Conservation (phyloP, 2,888 invertebrate genomes). For the Himalopsyche anomala region DNA sequence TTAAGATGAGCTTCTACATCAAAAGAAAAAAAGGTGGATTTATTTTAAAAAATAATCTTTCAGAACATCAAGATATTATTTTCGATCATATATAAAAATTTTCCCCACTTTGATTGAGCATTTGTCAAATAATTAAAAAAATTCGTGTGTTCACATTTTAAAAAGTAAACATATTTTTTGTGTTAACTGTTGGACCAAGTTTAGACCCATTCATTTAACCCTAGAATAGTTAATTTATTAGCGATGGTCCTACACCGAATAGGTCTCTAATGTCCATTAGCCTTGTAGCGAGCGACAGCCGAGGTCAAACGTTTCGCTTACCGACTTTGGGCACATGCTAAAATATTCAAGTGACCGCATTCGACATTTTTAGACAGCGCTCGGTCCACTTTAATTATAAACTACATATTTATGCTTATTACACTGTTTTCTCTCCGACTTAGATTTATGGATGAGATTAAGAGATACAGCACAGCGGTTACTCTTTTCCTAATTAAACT, state of each 20-base stretch:
- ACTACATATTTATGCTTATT: too few species aligned
- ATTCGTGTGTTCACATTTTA: background rate
- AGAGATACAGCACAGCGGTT: too few species aligned
- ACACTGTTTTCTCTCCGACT: too few species aligned
- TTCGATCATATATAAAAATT: background rate
- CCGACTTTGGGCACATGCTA: conserved; percentile 37
- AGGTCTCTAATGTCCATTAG: conserved; percentile 39
- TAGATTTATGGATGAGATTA: too few species aligned
- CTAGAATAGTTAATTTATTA: conserved; percentile 40
- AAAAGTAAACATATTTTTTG: background rate
- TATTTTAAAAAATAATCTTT: too few species aligned
- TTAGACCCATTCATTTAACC: conserved; percentile 32
- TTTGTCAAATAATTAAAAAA: background rate
- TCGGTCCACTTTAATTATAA: too few species aligned
- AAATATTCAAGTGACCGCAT: conserved; percentile 39
- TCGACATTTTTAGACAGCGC: conserved; percentile 31
- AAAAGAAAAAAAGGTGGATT: too few species aligned
- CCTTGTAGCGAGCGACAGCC: conserved; percentile 31
- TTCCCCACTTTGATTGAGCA: background rate
- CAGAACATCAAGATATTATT: too few species aligned
- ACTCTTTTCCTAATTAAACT: too few species aligned
- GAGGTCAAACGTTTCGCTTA: conserved; percentile 38
- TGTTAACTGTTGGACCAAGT: conserved; percentile 3
- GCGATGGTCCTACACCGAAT: conserved; percentile 36
- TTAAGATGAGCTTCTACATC: too few species aligned